Evolutionary conservation across 2,113 vertebrate species (phyloP), one percentile per base, ranked within the genome.

Genomic region (Felis chaus): DNA sequence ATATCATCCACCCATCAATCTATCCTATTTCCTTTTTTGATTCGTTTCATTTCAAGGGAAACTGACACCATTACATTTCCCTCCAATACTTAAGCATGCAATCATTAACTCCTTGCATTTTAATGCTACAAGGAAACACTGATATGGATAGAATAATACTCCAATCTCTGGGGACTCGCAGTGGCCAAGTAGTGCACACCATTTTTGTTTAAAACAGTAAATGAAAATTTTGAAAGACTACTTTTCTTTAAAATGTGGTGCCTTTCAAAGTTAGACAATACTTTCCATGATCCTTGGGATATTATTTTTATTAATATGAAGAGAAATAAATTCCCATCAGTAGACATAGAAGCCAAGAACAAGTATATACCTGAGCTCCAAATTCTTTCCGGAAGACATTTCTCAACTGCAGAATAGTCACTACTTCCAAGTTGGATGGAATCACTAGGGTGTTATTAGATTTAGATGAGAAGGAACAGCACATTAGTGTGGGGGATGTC

Each of bases 281-380:
- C 1, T 5, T 80, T 87, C 65, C 76, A 93, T 85, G 36, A 53
- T 89, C 39, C 33, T 89, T 85, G 45, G 63, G 61, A 89, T 84
- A 71, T 78, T 89, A 33, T 94, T 83, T 93, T 91, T 66, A 88
- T 84, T 95, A 80, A 89, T 50, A 82, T 31, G 36, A 91, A 57
- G 15, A 79, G 50, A 79, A 95, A 79, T 53, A 61, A 81, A 65
- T 7, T 63, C n/a, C 41, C 53, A 31, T 50, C 63, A 90, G 50
- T 53, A 61, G 53, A 63, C 71, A 74, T 29, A 92, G 36, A 89
- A 93, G 41, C 61, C 41, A 39, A 92, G 18, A 50, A 50, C 65
- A 84, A 71, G 53, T 57, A 45, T 36, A 73, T 0, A 91, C 65
- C 48, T 88, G 14, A 95, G 61, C 50, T 96, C 14, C 48, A 55